phyloP scores from a whole-genome alignment of 2,797 vertebrate genomes.

The Premnoplex brunnescens region DNA sequence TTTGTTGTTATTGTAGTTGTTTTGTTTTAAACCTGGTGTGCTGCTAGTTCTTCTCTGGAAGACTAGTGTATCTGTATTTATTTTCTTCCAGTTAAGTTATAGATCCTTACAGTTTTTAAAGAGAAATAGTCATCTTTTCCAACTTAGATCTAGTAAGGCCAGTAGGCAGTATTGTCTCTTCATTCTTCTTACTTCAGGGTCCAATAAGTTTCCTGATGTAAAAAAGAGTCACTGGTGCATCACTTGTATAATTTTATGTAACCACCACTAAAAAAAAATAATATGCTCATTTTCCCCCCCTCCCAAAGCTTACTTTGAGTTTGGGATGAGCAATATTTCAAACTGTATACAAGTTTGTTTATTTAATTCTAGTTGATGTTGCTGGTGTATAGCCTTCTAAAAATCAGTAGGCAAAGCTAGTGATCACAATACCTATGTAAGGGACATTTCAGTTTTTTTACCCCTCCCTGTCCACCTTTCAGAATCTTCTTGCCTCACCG shows the following conservation, averaged over 20 bases:
- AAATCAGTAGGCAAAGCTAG: not conserved
- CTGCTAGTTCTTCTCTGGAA: not conserved
- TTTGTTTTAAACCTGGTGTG: not conserved
- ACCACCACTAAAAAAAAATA: not conserved
- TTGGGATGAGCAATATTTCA: not conserved
- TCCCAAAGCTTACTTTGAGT: not conserved
- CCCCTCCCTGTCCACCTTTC: not conserved
- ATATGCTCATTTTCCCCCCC: accelerated
- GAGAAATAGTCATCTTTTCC: not conserved
- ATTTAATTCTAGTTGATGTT: not conserved
- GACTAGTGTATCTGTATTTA: not conserved
- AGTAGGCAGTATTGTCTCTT: not conserved
- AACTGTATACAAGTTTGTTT: not conserved
- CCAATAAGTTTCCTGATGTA: not conserved
- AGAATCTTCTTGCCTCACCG: not conserved
- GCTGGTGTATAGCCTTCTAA: not conserved
- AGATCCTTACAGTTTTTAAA: not conserved
- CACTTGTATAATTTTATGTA: not conserved
- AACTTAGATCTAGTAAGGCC: not conserved
- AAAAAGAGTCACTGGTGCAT: not conserved
- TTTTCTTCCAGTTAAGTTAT: not conserved
- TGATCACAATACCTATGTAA: not conserved
- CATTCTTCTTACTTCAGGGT: not conserved
- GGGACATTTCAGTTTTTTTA: not conserved
- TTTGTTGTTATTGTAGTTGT: too few species aligned